phyloP scores from a whole-genome alignment of 1,140 invertebrate species.

The Thereuonema tuberculata region DNA sequence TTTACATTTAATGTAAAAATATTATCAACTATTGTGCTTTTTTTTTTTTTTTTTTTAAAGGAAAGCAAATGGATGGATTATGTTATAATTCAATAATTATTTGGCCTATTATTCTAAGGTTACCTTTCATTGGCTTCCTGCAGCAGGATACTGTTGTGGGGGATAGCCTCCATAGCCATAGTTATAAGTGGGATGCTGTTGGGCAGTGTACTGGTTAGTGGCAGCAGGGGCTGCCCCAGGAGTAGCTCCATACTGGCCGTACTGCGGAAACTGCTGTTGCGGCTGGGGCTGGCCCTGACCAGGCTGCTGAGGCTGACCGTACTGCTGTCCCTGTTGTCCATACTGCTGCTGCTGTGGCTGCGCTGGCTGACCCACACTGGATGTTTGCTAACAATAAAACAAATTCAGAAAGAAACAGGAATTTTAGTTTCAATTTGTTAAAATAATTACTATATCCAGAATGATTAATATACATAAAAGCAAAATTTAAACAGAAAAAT shows the following conservation, averaged over 20 bases:
- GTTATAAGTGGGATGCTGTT: constrained; percentile 6
- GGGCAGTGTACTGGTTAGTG: neutral
- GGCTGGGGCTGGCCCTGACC: neutral
- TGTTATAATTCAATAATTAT: no score
- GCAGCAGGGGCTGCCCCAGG: neutral
- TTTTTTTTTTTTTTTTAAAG: neutral
- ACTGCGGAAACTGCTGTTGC: constrained; percentile 5
- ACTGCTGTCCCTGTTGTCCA: neutral
- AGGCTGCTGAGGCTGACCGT: neutral
- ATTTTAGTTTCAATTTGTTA: no score
- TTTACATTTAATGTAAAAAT: neutral
- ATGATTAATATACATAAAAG: no score
- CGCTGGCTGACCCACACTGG: neutral
- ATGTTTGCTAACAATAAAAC: neutral
- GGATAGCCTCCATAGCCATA: constrained; percentile 1
- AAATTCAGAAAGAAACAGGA: no score
- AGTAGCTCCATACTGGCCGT: constrained; percentile 6
- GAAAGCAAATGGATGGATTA: neutral
- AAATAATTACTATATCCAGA: no score
- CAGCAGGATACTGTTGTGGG: constrained; percentile 1
- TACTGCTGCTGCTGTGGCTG: neutral
- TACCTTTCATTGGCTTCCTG: neutral
- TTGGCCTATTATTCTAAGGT: no score
- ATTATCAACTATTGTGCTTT: neutral
- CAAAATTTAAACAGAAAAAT: no score